Evolutionary conservation across 2,888 invertebrate genomes (phyloP).

Genomic region (Tipula confusa): DNA sequence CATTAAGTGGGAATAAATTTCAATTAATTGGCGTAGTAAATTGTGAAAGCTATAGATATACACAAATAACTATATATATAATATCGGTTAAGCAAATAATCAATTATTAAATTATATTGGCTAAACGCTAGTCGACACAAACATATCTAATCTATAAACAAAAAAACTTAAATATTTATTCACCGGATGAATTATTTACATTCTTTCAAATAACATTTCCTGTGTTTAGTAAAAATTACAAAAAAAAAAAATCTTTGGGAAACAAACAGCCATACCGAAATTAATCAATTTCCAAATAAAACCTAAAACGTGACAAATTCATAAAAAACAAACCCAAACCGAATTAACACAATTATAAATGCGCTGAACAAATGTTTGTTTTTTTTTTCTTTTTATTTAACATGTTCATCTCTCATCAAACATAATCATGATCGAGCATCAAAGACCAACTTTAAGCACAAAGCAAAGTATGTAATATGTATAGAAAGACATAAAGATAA

Average conservation of each 20-base stretch:
- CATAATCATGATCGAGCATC: not conserved
- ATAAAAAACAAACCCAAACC: constrained; percentile 4
- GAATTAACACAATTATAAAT: not conserved
- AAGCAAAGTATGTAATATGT: not conserved
- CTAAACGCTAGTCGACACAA: not conserved
- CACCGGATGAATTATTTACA: not conserved
- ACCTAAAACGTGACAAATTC: constrained; percentile 6
- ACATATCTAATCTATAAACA: no score
- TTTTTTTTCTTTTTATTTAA: not conserved
- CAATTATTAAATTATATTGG: not conserved
- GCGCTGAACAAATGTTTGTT: not conserved
- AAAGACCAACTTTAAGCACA: constrained; percentile 3
- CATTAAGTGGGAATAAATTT: not conserved
- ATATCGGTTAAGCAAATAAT: not conserved
- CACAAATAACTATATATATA: no score
- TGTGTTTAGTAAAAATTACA: not conserved
- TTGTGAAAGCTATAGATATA: not conserved
- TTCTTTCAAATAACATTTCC: not conserved
- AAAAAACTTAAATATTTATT: not conserved
- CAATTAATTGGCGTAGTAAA: not conserved
- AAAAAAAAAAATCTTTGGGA: not conserved
- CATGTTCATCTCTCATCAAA: not conserved
- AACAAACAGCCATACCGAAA: not conserved
- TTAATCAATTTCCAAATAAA: not conserved
- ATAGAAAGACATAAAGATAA: not conserved